These are phyloP conservation scores for Cyprinus carpio DNA, from an alignment of 2,113 vertebrate genomes.

Conservation along the genomic window DNA sequence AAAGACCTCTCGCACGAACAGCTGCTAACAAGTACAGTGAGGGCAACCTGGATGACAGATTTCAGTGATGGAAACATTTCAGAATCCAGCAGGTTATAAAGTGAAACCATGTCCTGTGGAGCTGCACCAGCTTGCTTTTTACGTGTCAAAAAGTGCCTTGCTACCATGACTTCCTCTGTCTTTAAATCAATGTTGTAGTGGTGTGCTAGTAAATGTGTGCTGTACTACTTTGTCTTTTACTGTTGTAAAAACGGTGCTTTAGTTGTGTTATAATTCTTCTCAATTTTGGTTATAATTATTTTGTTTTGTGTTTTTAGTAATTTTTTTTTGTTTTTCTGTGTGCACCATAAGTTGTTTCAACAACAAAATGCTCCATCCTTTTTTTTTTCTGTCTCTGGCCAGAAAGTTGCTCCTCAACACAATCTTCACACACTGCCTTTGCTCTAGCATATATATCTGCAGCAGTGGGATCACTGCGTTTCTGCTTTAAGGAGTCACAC, in stretches of 20 bases:
- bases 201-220: too few species aligned
- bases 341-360: not conserved
- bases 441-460: conserved; percentile 37
- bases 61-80: too few species aligned
- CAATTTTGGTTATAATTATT: conserved; percentile 36
- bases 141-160: too few species aligned
- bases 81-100: too few species aligned
- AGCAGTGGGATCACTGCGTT: conserved; percentile 45
- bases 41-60: too few species aligned
- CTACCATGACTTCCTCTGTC: too few species aligned
- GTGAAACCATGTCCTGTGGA: too few species aligned
- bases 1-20: too few species aligned
- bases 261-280: conserved; percentile 45
- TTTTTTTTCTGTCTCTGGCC: conserved; percentile 33
- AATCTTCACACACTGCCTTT: conserved; percentile 28
- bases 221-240: too few species aligned
- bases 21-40: too few species aligned
- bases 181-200: too few species aligned
- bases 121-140: too few species aligned
- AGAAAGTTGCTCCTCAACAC: conserved; percentile 39
- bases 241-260: conserved; percentile 31
- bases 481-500: conserved; percentile 42
- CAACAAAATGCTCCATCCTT: conserved; percentile 37
- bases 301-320: conserved; percentile 39
- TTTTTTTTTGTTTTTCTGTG: not conserved